Evolutionary conservation across 2,888 invertebrate species (phyloP), one percentile per base, ranked within the genome.

Genomic region (Osmoderma eremita): DNA sequence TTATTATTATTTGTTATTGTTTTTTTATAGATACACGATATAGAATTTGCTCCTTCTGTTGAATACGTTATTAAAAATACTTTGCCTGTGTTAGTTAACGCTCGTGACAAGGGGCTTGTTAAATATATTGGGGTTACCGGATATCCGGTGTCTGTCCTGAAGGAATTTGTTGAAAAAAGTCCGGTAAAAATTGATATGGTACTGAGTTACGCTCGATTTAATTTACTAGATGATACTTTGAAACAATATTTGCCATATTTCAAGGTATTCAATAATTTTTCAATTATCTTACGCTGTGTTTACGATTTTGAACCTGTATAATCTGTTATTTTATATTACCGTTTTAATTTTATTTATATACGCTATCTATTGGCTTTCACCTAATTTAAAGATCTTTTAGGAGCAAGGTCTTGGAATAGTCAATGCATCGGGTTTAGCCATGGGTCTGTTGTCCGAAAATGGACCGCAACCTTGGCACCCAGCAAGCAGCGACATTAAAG

Each of bases 11-110:
- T 49, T 15, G 22, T 17, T n/a, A n/a, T n/a, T n/a, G n/a, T n/a
- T n/a, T n/a, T n/a, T 78, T 76, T 22, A 2, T 78, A 97, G 95
- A 88, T 97, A n/a, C 97, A 97, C 77, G 97, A 98, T 77, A 84
- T 93, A 63, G 96, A 97, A 76, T 97, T 95, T 79, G 92, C 94
- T 0, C 88, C 91, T 4, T 89, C 87, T 69, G 80, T 90, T 17
- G 89, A 93, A 45, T 82, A 91, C 8, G 85, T 98, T 2, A 74
- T 96, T 0, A 90, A 92, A 61, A 95, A 97, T 82, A 95, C 96
- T 0, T 80, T 98, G 41, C 97, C 97, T 2, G 88, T 91, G 0
- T 80, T 97, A 10, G 89, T 91, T 73, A 88, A 88, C 74, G 86
- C 92, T 6, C 90, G 92, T 1, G 85, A 87, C 24, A 87, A 89